Conservation (phyloP, 2,113 vertebrate genomes). For the Lophochroa leadbeateri region DNA sequence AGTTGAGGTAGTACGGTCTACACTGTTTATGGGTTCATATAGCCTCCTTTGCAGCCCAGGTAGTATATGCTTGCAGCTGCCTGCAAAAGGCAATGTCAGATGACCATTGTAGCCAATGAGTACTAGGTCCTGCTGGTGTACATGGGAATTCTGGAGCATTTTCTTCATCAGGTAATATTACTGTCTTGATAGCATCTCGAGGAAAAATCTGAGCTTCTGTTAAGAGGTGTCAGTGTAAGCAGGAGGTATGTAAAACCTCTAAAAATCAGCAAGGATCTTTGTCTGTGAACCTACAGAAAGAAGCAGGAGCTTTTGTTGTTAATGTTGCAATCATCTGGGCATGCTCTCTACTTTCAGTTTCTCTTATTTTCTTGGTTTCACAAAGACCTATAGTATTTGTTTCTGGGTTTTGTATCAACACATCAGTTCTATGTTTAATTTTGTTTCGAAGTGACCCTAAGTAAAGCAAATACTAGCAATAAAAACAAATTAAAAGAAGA, state of each 20-base stretch:
- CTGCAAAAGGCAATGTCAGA: background rate
- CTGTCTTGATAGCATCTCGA: background rate
- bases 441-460: background rate
- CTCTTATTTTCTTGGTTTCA: background rate
- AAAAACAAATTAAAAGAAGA: slow-evolving; percentile 13
- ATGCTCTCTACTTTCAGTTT: background rate
- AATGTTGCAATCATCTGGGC: background rate
- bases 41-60: background rate
- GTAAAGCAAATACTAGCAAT: background rate
- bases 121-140: background rate
- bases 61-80: background rate
- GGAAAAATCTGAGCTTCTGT: background rate
- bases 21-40: background rate
- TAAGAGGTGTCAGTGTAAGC: background rate
- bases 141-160: background rate
- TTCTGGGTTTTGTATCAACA: background rate
- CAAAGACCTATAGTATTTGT: background rate
- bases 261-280: background rate
- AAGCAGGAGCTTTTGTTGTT: background rate
- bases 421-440: background rate
- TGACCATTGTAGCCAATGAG: background rate
- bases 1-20: background rate
- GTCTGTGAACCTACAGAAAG: background rate
- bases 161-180: background rate
- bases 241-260: background rate